Evolutionary conservation across 2,113 vertebrate genomes (phyloP).

Genomic region (Ia io): DNA sequence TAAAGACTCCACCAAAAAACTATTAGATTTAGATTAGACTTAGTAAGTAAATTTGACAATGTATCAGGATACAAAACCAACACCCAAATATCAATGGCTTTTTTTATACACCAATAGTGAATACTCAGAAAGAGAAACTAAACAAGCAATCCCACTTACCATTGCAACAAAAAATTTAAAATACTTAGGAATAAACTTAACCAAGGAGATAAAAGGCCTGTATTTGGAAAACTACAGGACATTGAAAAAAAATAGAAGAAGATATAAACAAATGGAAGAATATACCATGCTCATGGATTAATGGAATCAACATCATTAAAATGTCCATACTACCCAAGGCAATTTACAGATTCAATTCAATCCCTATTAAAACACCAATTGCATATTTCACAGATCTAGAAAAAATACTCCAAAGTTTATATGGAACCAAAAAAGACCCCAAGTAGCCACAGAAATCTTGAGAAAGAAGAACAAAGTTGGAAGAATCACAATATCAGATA

Average conservation of each 20-base stretch:
- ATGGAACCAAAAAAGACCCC: not conserved
- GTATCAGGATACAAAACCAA: not conserved
- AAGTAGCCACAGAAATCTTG: not conserved
- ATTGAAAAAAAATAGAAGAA: not conserved
- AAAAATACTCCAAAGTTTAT: not conserved
- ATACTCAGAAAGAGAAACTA: too few relatives aligned
- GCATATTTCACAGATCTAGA: not conserved
- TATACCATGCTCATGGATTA: not conserved
- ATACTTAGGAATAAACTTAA: not conserved
- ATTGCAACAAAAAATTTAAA: not conserved
- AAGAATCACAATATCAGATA: too few relatives aligned
- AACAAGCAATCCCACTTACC: not conserved
- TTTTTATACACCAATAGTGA: not conserved
- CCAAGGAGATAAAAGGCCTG: not conserved
- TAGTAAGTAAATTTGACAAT: not conserved
- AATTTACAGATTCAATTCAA: not conserved
- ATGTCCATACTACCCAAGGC: not conserved
- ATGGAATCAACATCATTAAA: not conserved
- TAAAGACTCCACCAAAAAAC: not conserved
- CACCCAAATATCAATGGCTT: not conserved
- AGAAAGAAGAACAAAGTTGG: not conserved
- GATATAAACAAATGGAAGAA: not conserved
- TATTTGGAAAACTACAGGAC: not conserved
- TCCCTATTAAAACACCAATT: not conserved
- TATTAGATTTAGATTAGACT: not conserved